Base-by-base conservation (phyloP, 2,888 invertebrate genomes). In the Drosophila diplacantha region DNA sequence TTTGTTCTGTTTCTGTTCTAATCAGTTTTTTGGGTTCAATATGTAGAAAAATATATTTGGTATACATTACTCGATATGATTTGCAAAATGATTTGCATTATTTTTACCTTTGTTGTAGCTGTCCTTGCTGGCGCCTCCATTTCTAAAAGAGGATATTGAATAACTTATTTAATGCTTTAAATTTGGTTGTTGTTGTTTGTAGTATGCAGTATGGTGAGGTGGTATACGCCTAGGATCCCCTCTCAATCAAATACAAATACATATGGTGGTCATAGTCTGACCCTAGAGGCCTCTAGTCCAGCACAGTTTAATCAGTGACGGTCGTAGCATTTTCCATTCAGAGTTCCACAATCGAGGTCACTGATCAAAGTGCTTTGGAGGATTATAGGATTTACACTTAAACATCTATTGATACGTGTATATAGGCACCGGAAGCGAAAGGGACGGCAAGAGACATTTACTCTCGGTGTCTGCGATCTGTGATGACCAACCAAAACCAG, bases 61-160 rank as follows among this genome's bases (percentile, higher is more conserved):
- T 85, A 87, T 87, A 88, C 87, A 81, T 87, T 87, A 87, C 88
- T 85, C 88, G 83, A 76, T 80, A 72, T 78, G 69, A 73, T 73
- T 75, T 76, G 87, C 87, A 85, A 46, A 46, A 78, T 78, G 81
- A 71, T 76, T 86, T 87, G 86, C 86, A 86, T 80, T 83, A 85
- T 84, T 87, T 68, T 96, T 96, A 96, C 96, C 96, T 96, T 96
- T 96, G 92, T 94, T 95, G 95, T 91, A 95, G 95, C 95, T 95
- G 94, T 95, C 95, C 93, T 93, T 93, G 91, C 93, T 93, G 93
- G 93, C 93, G 94, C 95, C 94, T 93, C 95, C 95, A 92, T 92
- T 92, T 94, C 95, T 88, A 88, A 86, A 88, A 88, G 85, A 88
- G 88, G 88, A 87, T 83, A 86, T 86, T 85, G 85, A 58, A 87